Evolutionary conservation across 2,888 invertebrate species (phyloP).

Genomic region (Phrixothrix hirtus): DNA sequence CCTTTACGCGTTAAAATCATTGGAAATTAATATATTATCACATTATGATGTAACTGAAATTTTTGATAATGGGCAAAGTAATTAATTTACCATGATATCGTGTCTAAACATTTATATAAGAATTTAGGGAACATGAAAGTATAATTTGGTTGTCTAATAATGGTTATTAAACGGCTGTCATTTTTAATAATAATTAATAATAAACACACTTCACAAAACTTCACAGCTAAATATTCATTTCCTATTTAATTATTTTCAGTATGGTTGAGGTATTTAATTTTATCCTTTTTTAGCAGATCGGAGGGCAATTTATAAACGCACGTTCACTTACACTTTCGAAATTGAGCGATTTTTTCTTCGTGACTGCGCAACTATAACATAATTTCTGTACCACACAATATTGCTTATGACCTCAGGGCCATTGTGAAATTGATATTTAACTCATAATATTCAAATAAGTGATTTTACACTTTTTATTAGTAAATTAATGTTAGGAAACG

Average conservation of each 20-base stretch:
- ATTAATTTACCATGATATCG: too few relatives aligned
- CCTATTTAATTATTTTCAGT: background rate
- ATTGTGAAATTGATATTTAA: slow-evolving; percentile 21
- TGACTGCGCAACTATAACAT: slow-evolving; percentile 25
- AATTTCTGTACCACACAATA: slow-evolving; percentile 23
- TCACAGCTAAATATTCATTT: too few relatives aligned
- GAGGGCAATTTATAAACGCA: slow-evolving; percentile 14
- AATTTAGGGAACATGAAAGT: too few relatives aligned
- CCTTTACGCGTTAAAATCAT: too few relatives aligned
- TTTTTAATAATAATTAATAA: too few relatives aligned
- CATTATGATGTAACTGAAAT: too few relatives aligned
- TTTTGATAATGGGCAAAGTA: too few relatives aligned
- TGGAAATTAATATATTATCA: too few relatives aligned
- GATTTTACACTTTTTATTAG: slow-evolving; percentile 7
- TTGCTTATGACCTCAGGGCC: slow-evolving; percentile 24
- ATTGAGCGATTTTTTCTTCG: slow-evolving; percentile 23
- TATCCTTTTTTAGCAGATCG: slow-evolving; percentile 3
- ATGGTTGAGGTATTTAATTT: background rate
- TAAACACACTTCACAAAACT: too few relatives aligned
- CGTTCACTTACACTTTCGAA: slow-evolving; percentile 24
- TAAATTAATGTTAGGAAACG: slow-evolving; percentile 4
- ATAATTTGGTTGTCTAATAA: too few relatives aligned
- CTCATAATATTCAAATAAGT: slow-evolving; percentile 14
- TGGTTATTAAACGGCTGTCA: too few relatives aligned
- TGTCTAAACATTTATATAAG: too few relatives aligned